Evolutionary conservation across 2,888 invertebrate species (phyloP).

Genomic region (Sphaerophoria taeniata): DNA sequence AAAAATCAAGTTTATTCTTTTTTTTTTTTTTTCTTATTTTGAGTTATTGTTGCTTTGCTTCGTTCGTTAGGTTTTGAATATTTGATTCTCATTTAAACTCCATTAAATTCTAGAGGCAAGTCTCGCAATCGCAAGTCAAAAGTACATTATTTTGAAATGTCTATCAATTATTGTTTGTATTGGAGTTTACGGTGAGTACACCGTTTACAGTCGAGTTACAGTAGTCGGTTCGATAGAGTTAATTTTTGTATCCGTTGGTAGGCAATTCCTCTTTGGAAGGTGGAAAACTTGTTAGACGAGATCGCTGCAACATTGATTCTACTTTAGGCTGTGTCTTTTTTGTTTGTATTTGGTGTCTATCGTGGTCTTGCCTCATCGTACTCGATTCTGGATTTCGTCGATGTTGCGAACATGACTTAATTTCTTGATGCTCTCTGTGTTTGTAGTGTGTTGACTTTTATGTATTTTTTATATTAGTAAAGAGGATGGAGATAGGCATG

Average conservation of each 20-base stretch:
- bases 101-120: constrained; percentile 16
- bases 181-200: neutral
- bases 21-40: constrained; percentile 34
- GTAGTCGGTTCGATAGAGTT: too few relatives aligned
- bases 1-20: constrained; percentile 65
- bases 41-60: constrained; percentile 32
- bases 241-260: too few relatives aligned
- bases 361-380: constrained; percentile 1
- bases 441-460: neutral
- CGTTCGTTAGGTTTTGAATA: constrained; percentile 34
- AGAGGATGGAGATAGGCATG: constrained; percentile 2
- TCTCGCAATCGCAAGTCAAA: neutral
- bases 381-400: neutral
- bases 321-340: neutral
- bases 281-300: constrained; percentile 65
- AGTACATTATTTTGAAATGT: constrained; percentile 5
- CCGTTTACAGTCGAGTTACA: constrained; percentile 14
- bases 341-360: neutral
- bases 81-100: constrained; percentile 43
- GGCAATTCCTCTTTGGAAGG: constrained; percentile 36
- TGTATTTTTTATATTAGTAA: neutral
- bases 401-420: constrained; percentile 7
- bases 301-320: constrained; percentile 31
- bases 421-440: constrained; percentile 12
- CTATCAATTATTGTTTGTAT: constrained; percentile 5